Evolutionary conservation across 2,113 vertebrate species (phyloP).

Genomic region (Holacanthus passer): DNA sequence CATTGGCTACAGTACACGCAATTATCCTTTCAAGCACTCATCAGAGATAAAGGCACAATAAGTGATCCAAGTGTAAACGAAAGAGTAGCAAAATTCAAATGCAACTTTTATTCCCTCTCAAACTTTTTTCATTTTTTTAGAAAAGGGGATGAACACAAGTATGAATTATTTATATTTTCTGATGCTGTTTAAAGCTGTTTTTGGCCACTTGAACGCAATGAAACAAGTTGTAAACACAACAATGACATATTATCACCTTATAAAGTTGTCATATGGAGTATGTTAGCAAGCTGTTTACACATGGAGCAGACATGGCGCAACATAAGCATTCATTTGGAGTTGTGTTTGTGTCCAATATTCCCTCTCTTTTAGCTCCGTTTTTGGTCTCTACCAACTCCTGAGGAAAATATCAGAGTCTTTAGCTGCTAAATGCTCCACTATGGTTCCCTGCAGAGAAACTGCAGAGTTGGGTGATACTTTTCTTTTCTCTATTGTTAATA

Average conservation of each 20-base stretch:
- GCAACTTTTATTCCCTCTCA: not conserved
- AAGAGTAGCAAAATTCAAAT: not conserved
- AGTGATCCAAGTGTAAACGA: not conserved
- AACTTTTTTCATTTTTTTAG: not conserved
- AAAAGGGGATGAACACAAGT: not conserved
- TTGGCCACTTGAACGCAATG: not conserved
- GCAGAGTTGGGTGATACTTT: not conserved
- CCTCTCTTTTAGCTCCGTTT: not conserved
- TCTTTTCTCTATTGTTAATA: not conserved
- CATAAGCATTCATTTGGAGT: not conserved
- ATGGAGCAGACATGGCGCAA: not conserved
- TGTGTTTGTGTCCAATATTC: not conserved
- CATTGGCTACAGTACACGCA: conserved; percentile 16
- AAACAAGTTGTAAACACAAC: not conserved
- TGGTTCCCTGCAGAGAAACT: not conserved
- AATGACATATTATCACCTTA: no score
- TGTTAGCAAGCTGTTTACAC: not conserved
- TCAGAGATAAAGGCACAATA: not conserved
- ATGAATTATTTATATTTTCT: not conserved
- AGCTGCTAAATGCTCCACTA: not conserved
- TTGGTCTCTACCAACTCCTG: not conserved
- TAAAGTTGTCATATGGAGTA: not conserved
- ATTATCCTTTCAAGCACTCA: conserved; percentile 47
- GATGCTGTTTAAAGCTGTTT: not conserved
- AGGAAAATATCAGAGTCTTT: not conserved